Conservation (phyloP, 1,140 invertebrate genomes). For the Maconellicoccus hirsutus region DNA sequence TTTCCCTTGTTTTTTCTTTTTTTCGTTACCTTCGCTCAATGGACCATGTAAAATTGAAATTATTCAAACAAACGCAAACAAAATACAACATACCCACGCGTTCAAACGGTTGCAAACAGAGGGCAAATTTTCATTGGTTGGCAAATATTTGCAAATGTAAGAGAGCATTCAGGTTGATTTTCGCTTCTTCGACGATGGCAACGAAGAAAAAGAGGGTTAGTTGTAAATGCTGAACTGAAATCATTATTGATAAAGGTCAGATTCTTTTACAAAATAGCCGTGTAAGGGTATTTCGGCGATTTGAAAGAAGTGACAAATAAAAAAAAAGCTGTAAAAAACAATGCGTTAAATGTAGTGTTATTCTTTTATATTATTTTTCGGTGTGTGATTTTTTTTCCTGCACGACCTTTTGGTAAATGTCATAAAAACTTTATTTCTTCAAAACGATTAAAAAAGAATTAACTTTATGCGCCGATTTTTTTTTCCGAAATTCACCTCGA, state of each 20-base stretch:
- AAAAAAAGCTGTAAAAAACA: slow-evolving; percentile 9
- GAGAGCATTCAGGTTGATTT: background rate
- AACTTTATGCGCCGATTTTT: background rate
- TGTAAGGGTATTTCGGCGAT: background rate
- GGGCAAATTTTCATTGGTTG: too few species aligned
- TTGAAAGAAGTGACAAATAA: slow-evolving; percentile 9
- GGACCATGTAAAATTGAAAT: too few species aligned
- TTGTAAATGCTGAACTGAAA: background rate
- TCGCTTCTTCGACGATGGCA: background rate
- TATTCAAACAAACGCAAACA: too few species aligned
- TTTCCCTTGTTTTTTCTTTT: too few species aligned
- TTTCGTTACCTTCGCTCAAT: too few species aligned
- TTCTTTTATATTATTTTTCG: background rate
- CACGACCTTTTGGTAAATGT: background rate
- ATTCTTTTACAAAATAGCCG: slow-evolving; percentile 4
- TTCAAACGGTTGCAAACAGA: too few species aligned
- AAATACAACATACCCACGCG: too few species aligned
- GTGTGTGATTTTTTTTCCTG: background rate
- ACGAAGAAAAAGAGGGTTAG: background rate
- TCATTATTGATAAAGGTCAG: slow-evolving; percentile 9
- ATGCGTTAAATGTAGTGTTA: slow-evolving; percentile 9
- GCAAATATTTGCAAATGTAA: too few species aligned
- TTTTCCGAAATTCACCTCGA: background rate
- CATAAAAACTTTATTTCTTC: slow-evolving; percentile 1
- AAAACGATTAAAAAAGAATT: background rate